Evolutionary conservation across 2,888 invertebrate genomes (phyloP).

Genomic region (Pseudolycoriella hygida): DNA sequence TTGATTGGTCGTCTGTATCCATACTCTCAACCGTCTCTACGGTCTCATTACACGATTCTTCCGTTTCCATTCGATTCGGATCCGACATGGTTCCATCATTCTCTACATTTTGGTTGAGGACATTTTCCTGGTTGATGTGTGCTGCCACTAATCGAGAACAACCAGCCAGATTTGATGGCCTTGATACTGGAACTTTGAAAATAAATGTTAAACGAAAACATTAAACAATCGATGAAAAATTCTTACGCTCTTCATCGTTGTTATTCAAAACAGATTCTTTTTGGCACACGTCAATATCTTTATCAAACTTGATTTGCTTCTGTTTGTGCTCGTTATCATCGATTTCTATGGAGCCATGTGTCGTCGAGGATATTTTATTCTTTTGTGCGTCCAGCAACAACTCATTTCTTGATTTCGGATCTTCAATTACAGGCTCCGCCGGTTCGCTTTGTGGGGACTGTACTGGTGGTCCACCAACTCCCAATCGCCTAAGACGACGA

Average conservation of each 20-base stretch:
- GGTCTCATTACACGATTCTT: slow-evolving; percentile 30
- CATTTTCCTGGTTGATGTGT: slow-evolving; percentile 1
- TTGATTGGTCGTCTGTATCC: slow-evolving; percentile 33
- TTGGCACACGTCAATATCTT: neutral
- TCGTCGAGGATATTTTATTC: neutral
- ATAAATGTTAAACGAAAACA: neutral
- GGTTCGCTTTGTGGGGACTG: neutral
- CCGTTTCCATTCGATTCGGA: slow-evolving; percentile 11
- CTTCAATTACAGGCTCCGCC: neutral
- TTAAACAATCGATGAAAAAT: too few relatives aligned
- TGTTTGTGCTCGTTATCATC: slow-evolving; percentile 21
- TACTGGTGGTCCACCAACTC: slow-evolving; percentile 5
- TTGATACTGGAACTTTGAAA: neutral
- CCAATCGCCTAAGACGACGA: slow-evolving; percentile 11
- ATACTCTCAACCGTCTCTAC: slow-evolving; percentile 60
- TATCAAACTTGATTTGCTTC: slow-evolving; percentile 7
- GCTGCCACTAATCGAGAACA: slow-evolving; percentile 10
- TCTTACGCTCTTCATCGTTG: neutral
- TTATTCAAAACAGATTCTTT: neutral
- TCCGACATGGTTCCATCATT: neutral
- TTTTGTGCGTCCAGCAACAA: neutral
- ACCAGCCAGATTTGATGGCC: slow-evolving; percentile 9
- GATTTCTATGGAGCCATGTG: slow-evolving; percentile 18
- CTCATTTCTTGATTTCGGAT: neutral
- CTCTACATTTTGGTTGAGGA: slow-evolving; percentile 2